A percentile compares a stretch with the other conserved stretches of the same genome.
These are phyloP conservation scores for Frankliniella intonsa DNA, from an alignment of 2,888 invertebrate genomes.

Conservation along the genomic window DNA sequence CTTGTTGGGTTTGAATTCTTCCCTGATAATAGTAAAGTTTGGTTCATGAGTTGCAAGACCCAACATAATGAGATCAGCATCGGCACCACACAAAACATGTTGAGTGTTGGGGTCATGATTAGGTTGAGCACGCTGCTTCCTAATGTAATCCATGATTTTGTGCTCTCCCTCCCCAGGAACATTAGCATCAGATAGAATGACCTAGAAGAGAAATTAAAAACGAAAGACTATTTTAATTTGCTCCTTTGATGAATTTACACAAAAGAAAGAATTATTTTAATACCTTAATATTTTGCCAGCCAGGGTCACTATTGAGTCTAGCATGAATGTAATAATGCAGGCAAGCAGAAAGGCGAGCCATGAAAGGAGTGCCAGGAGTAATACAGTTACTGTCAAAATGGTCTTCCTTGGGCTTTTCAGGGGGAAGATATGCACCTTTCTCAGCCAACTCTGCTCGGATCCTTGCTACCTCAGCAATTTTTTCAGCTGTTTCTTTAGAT, in stretches of 20 bases:
- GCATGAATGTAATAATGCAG: constrained; percentile 80
- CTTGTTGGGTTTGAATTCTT: constrained; percentile 97
- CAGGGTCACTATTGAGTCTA: constrained; percentile 85
- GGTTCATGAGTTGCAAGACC: constrained; percentile 98
- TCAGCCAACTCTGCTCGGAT: constrained; percentile 67
- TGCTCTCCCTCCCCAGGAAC: constrained; percentile 97
- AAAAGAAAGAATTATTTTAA: constrained; percentile 53
- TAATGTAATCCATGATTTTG: constrained; percentile 98
- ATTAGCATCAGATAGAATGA: constrained; percentile 97
- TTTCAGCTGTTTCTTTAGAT: constrained; percentile 89
- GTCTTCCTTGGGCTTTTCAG: constrained; percentile 58
- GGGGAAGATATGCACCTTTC: constrained; percentile 72
- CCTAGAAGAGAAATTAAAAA: constrained; percentile 41
- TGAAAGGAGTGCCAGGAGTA: constrained; percentile 97
- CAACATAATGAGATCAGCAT: constrained; percentile 97
- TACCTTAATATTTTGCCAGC: constrained; percentile 91
- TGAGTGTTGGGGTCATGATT: constrained; percentile 97
- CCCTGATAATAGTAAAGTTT: constrained; percentile 96
- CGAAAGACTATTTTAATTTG: neutral
- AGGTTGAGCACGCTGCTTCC: constrained; percentile 82
- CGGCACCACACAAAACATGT: constrained; percentile 96
- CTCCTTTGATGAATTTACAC: neutral
- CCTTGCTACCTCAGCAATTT: constrained; percentile 76
- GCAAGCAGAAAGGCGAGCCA: constrained; percentile 83
- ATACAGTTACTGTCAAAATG: constrained; percentile 99